Evolutionary conservation across 2,888 invertebrate species (phyloP), one percentile per base, ranked within the genome.

Genomic region (Leptogaster cylindrica): DNA sequence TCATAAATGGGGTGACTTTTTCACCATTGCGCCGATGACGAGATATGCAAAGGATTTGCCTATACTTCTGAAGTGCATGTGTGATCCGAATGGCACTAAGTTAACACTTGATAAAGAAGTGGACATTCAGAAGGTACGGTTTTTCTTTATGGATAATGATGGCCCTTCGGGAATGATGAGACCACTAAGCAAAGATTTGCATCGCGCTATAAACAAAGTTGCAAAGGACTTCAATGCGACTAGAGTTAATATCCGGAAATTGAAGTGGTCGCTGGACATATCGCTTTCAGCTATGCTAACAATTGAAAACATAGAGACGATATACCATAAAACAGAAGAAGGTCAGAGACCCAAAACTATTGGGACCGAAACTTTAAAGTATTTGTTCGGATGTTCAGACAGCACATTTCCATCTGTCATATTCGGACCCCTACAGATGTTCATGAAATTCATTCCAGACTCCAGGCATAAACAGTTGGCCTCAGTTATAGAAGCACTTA

Each of bases 31-130:
- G 1, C 95, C 96, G 0, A 88, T 97, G 85, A 87, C 90, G 33
- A 86, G 96, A 68, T 95, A 94, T 77, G 92, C 94, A 7, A 87
- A 87, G 73, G 97, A 97, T 80, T 80, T 97, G 68, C 83, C 87
- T 0, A 83, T 93, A 1, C 82, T 94, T 71, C 82, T 95, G 36
- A 89, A 88, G 76, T 86, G 89, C 16, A 83, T 93, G 74, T 82
- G 83, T 20, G 86, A 88, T 73, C 82, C 84, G 0, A 81, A 83
- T 23, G 80, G 82, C 3, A 79, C 80, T 2, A 79, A 77, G 46
- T 73, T 87, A 33, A 79, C 79, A 36, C 75, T 88, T 6, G 81
- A 85, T 55, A 78, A 84, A 71, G 80, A 80, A 75, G 78, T 80
- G 36, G 77, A 79, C 64, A 72, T 89, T 39, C 84, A 84, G 41